These are phyloP conservation scores for Hydrophis major DNA, from an alignment of 2,797 vertebrate species.

Conservation along the genomic window DNA sequence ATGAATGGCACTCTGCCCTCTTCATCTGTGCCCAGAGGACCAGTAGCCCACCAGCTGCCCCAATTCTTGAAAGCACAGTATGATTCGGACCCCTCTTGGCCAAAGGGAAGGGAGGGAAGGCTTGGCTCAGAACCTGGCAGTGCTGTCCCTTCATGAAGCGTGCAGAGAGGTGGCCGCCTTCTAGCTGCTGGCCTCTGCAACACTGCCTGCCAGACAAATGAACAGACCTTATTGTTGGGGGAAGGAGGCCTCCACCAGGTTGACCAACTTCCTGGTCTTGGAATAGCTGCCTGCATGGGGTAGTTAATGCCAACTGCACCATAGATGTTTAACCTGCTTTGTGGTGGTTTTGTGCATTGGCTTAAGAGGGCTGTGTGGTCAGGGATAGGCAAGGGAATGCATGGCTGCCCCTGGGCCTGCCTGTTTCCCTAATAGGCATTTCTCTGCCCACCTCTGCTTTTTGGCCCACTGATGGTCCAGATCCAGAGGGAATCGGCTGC, in stretches of 20 bases:
- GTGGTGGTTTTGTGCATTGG: background rate
- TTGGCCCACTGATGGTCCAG: too few relatives aligned
- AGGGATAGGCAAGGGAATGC: background rate
- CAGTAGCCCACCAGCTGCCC: background rate
- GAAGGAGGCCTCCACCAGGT: background rate
- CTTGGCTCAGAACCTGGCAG: background rate
- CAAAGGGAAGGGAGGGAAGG: background rate
- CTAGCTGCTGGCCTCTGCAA: background rate
- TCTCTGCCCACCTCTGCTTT: background rate
- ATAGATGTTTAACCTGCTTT: background rate
- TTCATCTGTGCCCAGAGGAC: background rate
- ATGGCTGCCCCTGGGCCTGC: background rate
- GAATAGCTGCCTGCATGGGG: background rate
- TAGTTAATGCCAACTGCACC: background rate
- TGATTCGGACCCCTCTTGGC: background rate
- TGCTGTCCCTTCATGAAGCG: background rate
- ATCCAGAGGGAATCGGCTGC: background rate
- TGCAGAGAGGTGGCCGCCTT: background rate
- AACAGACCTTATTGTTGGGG: background rate
- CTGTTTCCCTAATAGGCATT: background rate
- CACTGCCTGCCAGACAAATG: background rate
- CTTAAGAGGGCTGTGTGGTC: background rate
- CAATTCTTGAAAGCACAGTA: background rate
- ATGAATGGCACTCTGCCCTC: background rate
- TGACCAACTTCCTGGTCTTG: background rate